Evolutionary conservation across 2,888 invertebrate species (phyloP).

Genomic region (Cremastinae sp.): DNA sequence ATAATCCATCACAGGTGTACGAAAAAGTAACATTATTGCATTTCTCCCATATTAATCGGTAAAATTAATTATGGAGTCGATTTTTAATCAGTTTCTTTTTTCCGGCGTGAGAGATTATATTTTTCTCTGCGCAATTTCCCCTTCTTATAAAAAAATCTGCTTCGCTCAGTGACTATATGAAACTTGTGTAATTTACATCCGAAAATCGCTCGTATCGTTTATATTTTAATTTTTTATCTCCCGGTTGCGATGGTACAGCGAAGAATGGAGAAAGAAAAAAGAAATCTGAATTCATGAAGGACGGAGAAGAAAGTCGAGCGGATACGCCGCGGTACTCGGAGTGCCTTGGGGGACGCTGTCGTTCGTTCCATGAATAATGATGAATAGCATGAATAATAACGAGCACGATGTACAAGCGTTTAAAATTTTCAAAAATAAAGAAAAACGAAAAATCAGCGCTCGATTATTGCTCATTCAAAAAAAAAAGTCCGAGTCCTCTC

Average conservation of each 20-base stretch:
- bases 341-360: slow-evolving; percentile 45
- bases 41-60: no score
- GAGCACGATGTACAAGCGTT: slow-evolving; percentile 45
- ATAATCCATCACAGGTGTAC: no score
- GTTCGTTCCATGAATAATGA: slow-evolving; percentile 61
- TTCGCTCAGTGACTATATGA: no score
- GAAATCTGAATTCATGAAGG: slow-evolving; percentile 12
- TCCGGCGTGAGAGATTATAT: no score
- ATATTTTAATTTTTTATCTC: slow-evolving; percentile 20
- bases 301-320: slow-evolving; percentile 42
- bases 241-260: slow-evolving; percentile 41
- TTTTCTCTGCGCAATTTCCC: no score
- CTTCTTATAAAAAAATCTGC: no score
- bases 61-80: no score
- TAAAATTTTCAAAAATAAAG: not conserved
- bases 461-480: slow-evolving; percentile 35
- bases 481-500: not conserved
- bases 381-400: slow-evolving; percentile 62
- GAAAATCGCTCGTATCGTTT: not conserved
- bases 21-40: no score
- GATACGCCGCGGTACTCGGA: slow-evolving; percentile 39
- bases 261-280: slow-evolving; percentile 23
- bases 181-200: not conserved
- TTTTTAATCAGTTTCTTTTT: no score
- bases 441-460: slow-evolving; percentile 37